Conservation (phyloP, 2,113 vertebrate genomes). For the Romanogobio albipinnatus region DNA sequence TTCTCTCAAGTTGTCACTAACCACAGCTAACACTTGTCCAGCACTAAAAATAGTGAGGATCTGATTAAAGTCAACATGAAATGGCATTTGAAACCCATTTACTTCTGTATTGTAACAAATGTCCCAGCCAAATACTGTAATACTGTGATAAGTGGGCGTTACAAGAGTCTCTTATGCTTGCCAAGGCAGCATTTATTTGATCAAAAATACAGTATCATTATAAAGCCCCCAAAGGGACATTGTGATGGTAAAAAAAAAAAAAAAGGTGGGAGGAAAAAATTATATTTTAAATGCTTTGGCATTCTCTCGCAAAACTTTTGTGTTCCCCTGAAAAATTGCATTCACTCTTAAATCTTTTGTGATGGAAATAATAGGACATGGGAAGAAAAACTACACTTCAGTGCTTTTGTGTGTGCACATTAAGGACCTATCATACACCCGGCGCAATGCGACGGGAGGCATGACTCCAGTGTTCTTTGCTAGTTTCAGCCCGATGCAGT, state of each 20-base stretch:
- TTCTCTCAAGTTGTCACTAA: neutral
- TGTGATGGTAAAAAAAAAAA: too few species aligned
- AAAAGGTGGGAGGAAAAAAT: neutral
- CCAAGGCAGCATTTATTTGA: neutral
- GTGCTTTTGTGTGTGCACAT: too few species aligned
- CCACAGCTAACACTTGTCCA: neutral
- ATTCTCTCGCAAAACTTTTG: neutral
- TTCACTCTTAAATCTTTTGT: too few species aligned
- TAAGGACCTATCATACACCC: too few species aligned
- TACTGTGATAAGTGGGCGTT: neutral
- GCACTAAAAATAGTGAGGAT: neutral
- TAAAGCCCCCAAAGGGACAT: neutral
- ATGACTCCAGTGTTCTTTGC: too few species aligned
- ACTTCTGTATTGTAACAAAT: neutral
- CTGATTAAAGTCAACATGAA: slow-evolving; percentile 41
- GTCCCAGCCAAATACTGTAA: neutral
- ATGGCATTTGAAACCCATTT: neutral
- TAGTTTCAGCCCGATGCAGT: too few species aligned
- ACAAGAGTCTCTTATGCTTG: neutral
- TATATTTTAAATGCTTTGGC: neutral
- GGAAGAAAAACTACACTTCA: too few species aligned
- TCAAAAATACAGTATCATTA: neutral
- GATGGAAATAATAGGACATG: too few species aligned
- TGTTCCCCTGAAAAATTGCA: too few species aligned
- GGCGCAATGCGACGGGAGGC: too few species aligned